Evolutionary conservation across 2,888 invertebrate genomes (phyloP), one percentile per base, ranked within the genome.

Genomic region (Coelopa pilipes): DNA sequence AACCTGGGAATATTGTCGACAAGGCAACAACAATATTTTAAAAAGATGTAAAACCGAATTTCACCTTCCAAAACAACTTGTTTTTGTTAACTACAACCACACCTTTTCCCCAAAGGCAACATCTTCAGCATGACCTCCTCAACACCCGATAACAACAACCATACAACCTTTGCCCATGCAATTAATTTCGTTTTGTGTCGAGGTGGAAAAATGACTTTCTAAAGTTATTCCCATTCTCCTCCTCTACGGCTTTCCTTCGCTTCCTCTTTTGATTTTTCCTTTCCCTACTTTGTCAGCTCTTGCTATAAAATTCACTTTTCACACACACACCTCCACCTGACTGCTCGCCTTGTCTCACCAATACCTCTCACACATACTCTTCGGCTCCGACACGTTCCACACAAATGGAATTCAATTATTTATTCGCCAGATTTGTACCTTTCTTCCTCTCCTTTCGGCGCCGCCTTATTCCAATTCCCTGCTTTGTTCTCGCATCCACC

Each of bases 331-430:
- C 34, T 34, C 7, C 34, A 34, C 7, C 34, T 34, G 34, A 2
- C 34, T 34, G 4, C n/a, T n/a, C 34, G 7, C 34, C 34, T 34
- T 34, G 34, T 34, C 34, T 7, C 17, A 57, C 59, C 45, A 12
- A 46, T 13, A 49, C 53, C 60, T 24, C 59, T 15, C 50, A 34
- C 15, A 21, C 60, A 46, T 45, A 46, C 15, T 17, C 21, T 13
- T 13, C 60, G 34, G 46, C 34, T 46, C 65, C 19, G 45, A 65
- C 7, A 65, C 15, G 19, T 34, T 34, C 34, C 65, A 19, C 47
- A 65, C 47, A 60, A 21, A 70, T 70, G 46, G 47, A 69, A 59
- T 69, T 69, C 55, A 55, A 69, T 69, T 69, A 69, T 69, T 59
- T 62, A 62, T 70, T 47, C 49, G 49, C 59, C 62, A 62, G 60